phyloP scores from a whole-genome alignment of 2,113 vertebrate species.

The Apteryx owenii region DNA sequence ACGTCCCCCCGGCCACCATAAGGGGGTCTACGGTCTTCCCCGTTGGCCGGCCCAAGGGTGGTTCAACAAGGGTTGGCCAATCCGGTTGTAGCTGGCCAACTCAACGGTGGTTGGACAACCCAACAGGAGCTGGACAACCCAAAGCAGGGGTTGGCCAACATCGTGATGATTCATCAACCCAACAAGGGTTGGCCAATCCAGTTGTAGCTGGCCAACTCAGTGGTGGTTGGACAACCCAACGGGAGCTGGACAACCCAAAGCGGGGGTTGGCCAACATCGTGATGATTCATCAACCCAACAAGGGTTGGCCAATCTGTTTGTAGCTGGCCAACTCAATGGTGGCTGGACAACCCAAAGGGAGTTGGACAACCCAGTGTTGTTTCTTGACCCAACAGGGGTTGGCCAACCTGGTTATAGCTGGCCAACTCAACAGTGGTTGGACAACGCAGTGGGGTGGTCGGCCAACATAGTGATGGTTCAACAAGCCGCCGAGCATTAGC shows the following conservation, averaged over 20 bases:
- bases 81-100: too few relatives aligned
- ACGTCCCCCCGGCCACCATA: accelerated
- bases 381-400: too few relatives aligned
- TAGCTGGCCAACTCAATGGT: too few relatives aligned
- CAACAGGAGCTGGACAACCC: too few relatives aligned
- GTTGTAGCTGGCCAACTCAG: neutral
- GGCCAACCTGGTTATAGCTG: neutral
- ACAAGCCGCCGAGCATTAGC: neutral
- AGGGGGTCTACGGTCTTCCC: neutral
- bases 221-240: neutral
- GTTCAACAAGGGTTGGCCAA: neutral
- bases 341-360: too few relatives aligned
- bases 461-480: neutral
- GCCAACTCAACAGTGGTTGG: neutral
- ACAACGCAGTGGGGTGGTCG: neutral
- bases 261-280: neutral
- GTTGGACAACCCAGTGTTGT: too few relatives aligned
- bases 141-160: neutral
- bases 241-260: too few relatives aligned
- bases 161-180: too few relatives aligned
- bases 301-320: too few relatives aligned
- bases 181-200: too few relatives aligned
- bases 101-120: neutral
- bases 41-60: neutral
- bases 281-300: too few relatives aligned